These are phyloP conservation scores for Salarias fasciatus DNA, from an alignment of 2,797 vertebrate species.

Conservation along the genomic window DNA sequence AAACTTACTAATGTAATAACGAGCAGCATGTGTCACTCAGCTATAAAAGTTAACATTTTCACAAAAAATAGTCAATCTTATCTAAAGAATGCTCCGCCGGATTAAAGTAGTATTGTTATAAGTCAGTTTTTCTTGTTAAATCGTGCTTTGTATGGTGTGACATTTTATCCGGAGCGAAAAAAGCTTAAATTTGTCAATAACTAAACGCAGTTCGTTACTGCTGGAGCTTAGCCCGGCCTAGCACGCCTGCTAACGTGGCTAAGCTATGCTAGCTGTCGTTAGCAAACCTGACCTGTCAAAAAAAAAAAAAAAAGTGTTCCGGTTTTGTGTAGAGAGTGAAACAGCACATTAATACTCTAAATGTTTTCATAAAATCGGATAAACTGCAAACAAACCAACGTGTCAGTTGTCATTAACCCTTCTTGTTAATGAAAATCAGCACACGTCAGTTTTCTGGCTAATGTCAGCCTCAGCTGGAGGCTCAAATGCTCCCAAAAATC, in stretches of 20 bases:
- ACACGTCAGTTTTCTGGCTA: conserved; percentile 28
- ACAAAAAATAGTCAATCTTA: accelerated
- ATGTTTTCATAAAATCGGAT: not conserved
- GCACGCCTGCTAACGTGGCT: conserved; percentile 45
- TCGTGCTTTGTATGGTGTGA: accelerated
- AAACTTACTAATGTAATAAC: conserved; percentile 42
- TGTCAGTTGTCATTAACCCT: conserved; percentile 6
- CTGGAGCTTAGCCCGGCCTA: conserved; percentile 55
- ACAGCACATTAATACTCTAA: not conserved
- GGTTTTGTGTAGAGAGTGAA: not conserved
- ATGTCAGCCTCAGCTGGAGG: conserved; percentile 17
- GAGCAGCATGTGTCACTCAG: not conserved
- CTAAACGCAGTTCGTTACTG: conserved; percentile 13
- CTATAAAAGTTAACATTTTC: conserved; percentile 29
- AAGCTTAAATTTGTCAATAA: not conserved
- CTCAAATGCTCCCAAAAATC: not conserved
- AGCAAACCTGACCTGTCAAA: conserved; percentile 52
- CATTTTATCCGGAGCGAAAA: not conserved
- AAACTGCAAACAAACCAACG: not conserved
- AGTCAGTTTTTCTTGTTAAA: accelerated
- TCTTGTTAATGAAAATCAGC: conserved; percentile 26
- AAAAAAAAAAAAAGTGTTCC: conserved; percentile 35
- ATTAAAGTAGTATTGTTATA: accelerated
- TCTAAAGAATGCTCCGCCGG: conserved; percentile 16
- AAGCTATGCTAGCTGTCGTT: conserved; percentile 51